Conservation (phyloP, 2,888 invertebrate genomes). For the Eupeodes luniger region DNA sequence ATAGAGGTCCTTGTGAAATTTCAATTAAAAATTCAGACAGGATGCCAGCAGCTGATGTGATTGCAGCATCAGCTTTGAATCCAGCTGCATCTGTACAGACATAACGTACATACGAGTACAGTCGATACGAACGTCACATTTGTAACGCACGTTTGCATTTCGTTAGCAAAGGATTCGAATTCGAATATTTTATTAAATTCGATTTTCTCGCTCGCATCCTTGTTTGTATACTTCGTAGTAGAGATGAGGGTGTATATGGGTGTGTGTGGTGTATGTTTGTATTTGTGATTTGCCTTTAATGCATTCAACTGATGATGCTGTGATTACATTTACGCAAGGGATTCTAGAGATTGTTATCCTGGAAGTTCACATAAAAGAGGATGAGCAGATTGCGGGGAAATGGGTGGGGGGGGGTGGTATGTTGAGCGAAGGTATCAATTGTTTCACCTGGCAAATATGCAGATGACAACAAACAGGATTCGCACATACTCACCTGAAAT, state of each 20-base stretch:
- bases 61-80: slow-evolving; percentile 1
- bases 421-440: slow-evolving; percentile 57
- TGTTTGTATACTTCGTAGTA: slow-evolving; percentile 21
- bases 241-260: not conserved
- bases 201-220: slow-evolving; percentile 49
- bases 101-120: not conserved
- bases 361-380: not conserved
- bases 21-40: slow-evolving; percentile 74
- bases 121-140: slow-evolving; percentile 26
- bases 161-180: slow-evolving; percentile 54
- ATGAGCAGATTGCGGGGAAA: not conserved
- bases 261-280: not conserved
- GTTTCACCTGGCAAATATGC: slow-evolving; percentile 70
- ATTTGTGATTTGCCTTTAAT: slow-evolving; percentile 62
- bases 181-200: slow-evolving; percentile 72
- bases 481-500: slow-evolving; percentile 28
- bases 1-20: slow-evolving; percentile 58
- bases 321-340: slow-evolving; percentile 59
- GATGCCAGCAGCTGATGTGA: slow-evolving; percentile 53
- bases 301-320: slow-evolving; percentile 54
- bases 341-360: slow-evolving; percentile 38
- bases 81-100: not conserved
- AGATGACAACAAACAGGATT: slow-evolving; percentile 55
- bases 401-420: not conserved
- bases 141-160: slow-evolving; percentile 68